phyloP scores from a whole-genome alignment of 2,113 vertebrate genomes.

The Cryptomyrus ogoouensis region DNA sequence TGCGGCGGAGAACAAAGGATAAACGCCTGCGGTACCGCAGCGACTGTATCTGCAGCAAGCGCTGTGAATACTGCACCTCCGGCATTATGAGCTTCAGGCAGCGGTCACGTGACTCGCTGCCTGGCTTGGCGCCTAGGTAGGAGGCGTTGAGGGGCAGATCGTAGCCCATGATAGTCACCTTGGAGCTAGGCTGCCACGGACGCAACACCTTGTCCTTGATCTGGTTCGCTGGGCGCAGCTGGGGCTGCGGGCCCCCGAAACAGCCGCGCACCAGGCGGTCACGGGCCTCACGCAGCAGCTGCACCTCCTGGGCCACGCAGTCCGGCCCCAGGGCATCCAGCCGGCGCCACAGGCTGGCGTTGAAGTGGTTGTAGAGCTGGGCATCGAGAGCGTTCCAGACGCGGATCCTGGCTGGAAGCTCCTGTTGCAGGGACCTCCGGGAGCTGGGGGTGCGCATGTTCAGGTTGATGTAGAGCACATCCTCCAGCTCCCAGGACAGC shows the following conservation, averaged over 20 bases:
- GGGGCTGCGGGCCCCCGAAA: slow-evolving; percentile 58
- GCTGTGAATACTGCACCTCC: slow-evolving; percentile 67
- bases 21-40: slow-evolving; percentile 43
- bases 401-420: slow-evolving; percentile 56
- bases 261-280: slow-evolving; percentile 64
- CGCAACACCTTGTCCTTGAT: slow-evolving; percentile 76
- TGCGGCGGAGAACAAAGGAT: slow-evolving; percentile 13
- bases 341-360: slow-evolving; percentile 70
- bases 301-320: slow-evolving; percentile 68
- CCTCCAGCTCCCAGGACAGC: slow-evolving; percentile 75
- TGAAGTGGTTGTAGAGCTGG: slow-evolving; percentile 72
- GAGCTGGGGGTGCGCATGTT: slow-evolving; percentile 71
- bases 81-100: slow-evolving; percentile 79
- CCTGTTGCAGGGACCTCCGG: slow-evolving; percentile 55
- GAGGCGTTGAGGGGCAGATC: slow-evolving; percentile 64
- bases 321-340: slow-evolving; percentile 56
- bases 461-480: slow-evolving; percentile 73
- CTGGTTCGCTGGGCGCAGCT: slow-evolving; percentile 56
- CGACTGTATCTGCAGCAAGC: slow-evolving; percentile 67
- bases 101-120: slow-evolving; percentile 49
- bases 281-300: slow-evolving; percentile 57
- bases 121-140: slow-evolving; percentile 15
- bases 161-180: slow-evolving; percentile 77
- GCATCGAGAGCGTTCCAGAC: slow-evolving; percentile 73
- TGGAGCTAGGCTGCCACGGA: slow-evolving; percentile 74